Evolutionary conservation across 2,797 vertebrate genomes (phyloP).

Genomic region (Enteromius viviparus): DNA sequence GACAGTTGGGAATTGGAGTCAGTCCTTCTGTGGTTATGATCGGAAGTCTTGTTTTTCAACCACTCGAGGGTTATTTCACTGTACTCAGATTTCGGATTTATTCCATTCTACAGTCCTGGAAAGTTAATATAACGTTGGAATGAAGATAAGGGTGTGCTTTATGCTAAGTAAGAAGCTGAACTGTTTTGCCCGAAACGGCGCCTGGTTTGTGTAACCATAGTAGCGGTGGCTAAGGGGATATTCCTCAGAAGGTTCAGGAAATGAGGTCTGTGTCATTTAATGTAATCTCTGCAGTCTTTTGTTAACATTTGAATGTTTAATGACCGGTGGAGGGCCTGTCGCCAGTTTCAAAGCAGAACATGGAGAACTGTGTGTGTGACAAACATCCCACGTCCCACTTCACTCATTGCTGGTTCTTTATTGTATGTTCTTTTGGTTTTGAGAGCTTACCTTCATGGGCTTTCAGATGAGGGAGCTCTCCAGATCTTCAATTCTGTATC

Average conservation of each 20-base stretch:
- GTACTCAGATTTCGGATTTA: background rate
- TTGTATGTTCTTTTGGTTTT: slow-evolving; percentile 30
- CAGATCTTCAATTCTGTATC: slow-evolving; percentile 1
- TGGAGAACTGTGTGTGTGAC: slow-evolving; percentile 29
- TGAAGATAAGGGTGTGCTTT: slow-evolving; percentile 16
- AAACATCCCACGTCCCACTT: slow-evolving; percentile 32
- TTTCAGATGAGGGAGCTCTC: background rate
- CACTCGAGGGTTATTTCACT: background rate
- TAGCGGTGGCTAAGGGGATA: slow-evolving; percentile 12
- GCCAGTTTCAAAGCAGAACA: slow-evolving; percentile 47
- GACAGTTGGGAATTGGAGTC: background rate
- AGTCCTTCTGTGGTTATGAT: background rate
- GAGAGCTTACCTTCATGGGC: slow-evolving; percentile 26
- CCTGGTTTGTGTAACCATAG: slow-evolving; percentile 23
- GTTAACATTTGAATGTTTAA: slow-evolving; percentile 55
- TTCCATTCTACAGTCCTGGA: background rate
- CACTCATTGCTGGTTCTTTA: slow-evolving; percentile 27
- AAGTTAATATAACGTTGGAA: background rate
- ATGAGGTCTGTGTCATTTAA: slow-evolving; percentile 49
- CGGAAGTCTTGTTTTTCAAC: slow-evolving; percentile 27
- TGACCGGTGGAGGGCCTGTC: slow-evolving; percentile 37
- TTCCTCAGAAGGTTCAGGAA: slow-evolving; percentile 42
- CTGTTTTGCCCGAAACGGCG: background rate
- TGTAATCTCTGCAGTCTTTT: slow-evolving; percentile 44
- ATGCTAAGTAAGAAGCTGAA: slow-evolving; percentile 34